Percentiles rank a stretch among this genome's conserved stretches.
Conservation (phyloP, 2,888 invertebrate genomes). For the Morpho deidamia region DNA sequence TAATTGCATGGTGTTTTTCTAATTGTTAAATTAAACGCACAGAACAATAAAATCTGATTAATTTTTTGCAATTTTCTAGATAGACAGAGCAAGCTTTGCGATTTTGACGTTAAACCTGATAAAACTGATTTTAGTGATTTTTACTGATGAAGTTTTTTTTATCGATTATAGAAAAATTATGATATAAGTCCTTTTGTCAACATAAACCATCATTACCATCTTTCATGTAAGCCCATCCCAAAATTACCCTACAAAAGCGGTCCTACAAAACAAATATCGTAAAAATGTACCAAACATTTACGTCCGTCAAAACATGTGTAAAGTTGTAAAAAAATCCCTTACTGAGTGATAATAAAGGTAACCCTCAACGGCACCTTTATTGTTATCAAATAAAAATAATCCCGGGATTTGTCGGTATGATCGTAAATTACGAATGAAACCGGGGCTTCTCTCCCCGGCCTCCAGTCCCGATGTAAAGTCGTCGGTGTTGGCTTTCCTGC, state of each 20-base stretch:
- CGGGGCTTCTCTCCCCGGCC: conserved; percentile 42
- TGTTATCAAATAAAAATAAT: conserved; percentile 79
- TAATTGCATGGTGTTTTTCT: too few species aligned
- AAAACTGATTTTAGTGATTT: too few species aligned
- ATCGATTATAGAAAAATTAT: too few species aligned
- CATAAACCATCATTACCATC: too few species aligned
- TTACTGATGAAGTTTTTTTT: too few species aligned
- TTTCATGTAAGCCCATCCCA: too few species aligned
- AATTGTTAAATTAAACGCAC: too few species aligned
- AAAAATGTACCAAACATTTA: conserved; percentile 17
- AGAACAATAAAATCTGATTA: too few species aligned
- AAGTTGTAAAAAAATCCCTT: conserved; percentile 67
- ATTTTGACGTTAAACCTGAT: too few species aligned
- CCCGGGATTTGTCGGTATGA: conserved; percentile 73
- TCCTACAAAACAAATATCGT: not conserved
- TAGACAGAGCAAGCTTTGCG: too few species aligned
- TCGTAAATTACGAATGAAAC: conserved; percentile 75
- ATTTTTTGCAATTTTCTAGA: too few species aligned
- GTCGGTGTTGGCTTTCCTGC: conserved; percentile 34
- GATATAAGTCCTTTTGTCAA: too few species aligned
- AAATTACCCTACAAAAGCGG: not conserved
- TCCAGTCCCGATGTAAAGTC: conserved; percentile 22
- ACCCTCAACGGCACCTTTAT: conserved; percentile 74
- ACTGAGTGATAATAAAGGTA: conserved; percentile 76
- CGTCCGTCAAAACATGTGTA: conserved; percentile 55